Base-by-base conservation (phyloP, 2,113 vertebrate species). In the Nycticorax nycticorax region DNA sequence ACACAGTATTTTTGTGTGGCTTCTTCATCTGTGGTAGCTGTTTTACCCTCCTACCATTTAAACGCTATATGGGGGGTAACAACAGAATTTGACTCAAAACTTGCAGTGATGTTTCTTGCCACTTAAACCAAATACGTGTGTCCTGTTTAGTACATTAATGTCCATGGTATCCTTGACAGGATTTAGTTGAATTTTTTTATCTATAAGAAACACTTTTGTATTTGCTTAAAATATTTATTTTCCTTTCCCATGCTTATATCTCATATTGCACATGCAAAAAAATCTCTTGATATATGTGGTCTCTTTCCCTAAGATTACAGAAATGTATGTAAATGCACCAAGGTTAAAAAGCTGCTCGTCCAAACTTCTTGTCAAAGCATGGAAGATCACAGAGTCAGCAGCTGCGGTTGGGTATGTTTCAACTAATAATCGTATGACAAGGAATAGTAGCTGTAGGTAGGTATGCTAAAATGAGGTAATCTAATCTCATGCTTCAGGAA, bases 401-500 rank as follows among this genome's bases (percentile, higher is more conserved):
- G 43, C 83, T 66, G 45, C 50, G 77, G 39, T 1, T 89, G 77
- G 15, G 20, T 79, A 15, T 47, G 96, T 93, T 86, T 92, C 53
- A 56, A 63, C 47, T 73, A 81, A 17, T 77, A 73, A 57, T 69
- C 79, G 27, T 59, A 18, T 73, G 60, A 57, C 30, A 87, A 74
- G 35, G 60, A 73, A 24, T 59, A 94, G 45, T 83, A 71, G 39
- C 32, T 43, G 35, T 85, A 48, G 50, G 57, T 89, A 96, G 78
- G 59, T 88, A 56, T 63, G 73, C 39, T 93, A 78, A 94, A 96
- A 85, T 80, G 81, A 86, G 37, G 74, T 89, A 56, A 82, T 89
- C 69, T 76, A 69, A 90, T 92, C 75, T 96, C 78, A 56, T 84
- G 92, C 85, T 95, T 96, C 85, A 87, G 87, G 35, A 74, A 85